These are phyloP conservation scores for Prionace glauca DNA, from an alignment of 2,797 vertebrate species.

Conservation along the genomic window DNA sequence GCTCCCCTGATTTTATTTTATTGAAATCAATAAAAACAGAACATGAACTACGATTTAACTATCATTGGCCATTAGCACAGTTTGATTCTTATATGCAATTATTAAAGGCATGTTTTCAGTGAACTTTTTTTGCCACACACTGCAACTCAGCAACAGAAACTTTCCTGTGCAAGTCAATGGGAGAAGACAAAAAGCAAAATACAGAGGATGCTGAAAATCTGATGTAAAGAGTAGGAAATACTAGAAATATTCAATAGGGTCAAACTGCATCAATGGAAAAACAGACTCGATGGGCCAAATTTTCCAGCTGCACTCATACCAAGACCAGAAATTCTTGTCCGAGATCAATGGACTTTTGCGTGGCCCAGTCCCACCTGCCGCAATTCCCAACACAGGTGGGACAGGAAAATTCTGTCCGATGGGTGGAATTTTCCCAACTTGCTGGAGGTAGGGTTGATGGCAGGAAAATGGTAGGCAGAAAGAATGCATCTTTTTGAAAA, in stretches of 20 bases:
- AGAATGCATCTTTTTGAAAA: not conserved
- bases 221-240: not conserved
- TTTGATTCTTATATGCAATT: not conserved
- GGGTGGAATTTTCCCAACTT: not conserved
- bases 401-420: too few relatives aligned
- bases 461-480: not conserved
- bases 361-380: too few relatives aligned
- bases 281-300: not conserved
- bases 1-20: not conserved
- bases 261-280: not conserved
- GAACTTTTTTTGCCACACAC: not conserved
- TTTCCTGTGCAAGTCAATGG: not conserved
- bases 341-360: too few relatives aligned
- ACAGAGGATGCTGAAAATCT: not conserved
- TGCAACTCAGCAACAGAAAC: not conserved
- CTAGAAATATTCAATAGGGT: not conserved
- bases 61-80: not conserved
- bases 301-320: too few relatives aligned
- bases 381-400: too few relatives aligned
- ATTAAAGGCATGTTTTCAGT: not conserved
- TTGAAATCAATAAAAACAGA: slow-evolving; percentile 29
- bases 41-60: not conserved
- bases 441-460: not conserved
- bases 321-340: too few relatives aligned
- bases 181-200: not conserved